Conservation (phyloP, 53 echinoderm and acorn worm genomes). For the Stichopus horrens region DNA sequence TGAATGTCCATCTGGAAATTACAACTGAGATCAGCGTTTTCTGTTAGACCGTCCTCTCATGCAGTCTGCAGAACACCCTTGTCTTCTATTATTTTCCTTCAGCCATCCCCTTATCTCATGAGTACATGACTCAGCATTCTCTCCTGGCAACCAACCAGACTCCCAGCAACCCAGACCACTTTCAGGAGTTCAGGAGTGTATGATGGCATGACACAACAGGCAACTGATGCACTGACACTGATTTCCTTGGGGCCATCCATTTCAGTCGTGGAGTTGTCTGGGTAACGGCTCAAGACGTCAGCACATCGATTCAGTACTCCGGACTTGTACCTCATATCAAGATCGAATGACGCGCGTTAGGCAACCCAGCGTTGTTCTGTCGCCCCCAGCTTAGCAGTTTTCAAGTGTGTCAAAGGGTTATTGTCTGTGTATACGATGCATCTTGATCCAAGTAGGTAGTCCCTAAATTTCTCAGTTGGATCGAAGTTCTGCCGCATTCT, state of each 20-base stretch:
- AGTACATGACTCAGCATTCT: not conserved
- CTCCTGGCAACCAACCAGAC: conserved; percentile 24
- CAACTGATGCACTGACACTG: no score
- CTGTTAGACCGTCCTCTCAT: no score
- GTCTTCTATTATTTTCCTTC: conserved; percentile 16
- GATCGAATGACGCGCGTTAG: conserved; percentile 9
- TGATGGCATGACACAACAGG: conserved; percentile 36
- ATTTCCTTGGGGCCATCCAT: no score
- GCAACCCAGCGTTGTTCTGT: conserved; percentile 34
- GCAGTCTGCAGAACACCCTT: conserved; percentile 56
- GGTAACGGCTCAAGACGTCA: conserved; percentile 46
- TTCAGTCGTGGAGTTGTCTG: not conserved
- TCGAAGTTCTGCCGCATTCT: conserved; percentile 23
- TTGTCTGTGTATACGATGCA: conserved; percentile 49
- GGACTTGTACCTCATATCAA: conserved; percentile 39
- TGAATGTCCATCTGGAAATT: no score
- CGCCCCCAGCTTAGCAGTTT: conserved; percentile 32
- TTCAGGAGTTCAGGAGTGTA: conserved; percentile 25
- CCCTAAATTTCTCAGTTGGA: conserved; percentile 44
- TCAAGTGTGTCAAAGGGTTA: conserved; percentile 45
- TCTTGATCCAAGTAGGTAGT: conserved; percentile 25
- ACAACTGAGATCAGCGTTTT: no score
- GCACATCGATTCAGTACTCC: conserved; percentile 42
- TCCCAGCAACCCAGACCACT: conserved; percentile 23
- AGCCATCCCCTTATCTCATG: conserved; percentile 47